Percentiles rank a stretch among this genome's conserved stretches.
Conservation (phyloP, 2,113 vertebrate species). For the Cyprinus carpio region DNA sequence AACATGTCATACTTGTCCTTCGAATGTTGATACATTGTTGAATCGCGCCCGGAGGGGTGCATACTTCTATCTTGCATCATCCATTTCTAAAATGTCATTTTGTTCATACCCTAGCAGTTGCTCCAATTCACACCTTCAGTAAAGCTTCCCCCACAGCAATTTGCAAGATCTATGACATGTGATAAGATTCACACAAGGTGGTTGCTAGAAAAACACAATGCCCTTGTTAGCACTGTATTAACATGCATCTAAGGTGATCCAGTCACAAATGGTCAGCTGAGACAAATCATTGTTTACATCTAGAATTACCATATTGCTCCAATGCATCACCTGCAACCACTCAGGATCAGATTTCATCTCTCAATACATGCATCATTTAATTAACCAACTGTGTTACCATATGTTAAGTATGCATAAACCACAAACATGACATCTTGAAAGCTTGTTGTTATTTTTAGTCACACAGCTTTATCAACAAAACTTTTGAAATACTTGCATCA, state of each 20-base stretch:
- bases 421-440: neutral
- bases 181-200: neutral
- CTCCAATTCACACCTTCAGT: neutral
- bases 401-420: neutral
- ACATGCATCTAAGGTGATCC: neutral
- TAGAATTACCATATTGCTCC: neutral
- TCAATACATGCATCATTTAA: neutral
- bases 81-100: neutral
- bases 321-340: neutral
- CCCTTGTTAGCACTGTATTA: neutral
- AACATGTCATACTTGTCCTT: neutral
- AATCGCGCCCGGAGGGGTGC: neutral
- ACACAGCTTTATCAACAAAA: neutral
- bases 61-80: neutral
- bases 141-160: neutral
- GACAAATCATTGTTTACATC: neutral
- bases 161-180: neutral
- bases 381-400: too few relatives aligned
- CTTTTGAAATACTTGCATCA: neutral
- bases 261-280: neutral
- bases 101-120: neutral
- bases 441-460: neutral
- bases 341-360: neutral
- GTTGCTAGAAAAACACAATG: neutral
- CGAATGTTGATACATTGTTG: neutral